Conservation (phyloP, 1,140 invertebrate species). For the Phortica variegata region DNA sequence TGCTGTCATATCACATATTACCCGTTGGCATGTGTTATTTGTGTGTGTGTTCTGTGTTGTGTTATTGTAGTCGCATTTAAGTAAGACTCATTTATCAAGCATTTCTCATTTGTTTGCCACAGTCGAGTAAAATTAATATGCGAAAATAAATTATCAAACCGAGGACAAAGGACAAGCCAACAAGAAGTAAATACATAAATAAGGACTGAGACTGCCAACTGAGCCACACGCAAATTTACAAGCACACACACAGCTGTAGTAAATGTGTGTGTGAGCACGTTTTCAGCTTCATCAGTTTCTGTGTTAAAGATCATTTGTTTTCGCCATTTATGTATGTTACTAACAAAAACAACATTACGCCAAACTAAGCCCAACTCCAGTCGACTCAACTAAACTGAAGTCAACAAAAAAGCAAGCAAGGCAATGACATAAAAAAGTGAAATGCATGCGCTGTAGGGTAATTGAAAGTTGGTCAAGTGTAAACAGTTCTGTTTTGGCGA, state of each 20-base stretch:
- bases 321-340: constrained; percentile 22
- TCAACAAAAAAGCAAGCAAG: constrained; percentile 16
- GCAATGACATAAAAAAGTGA: constrained; percentile 30
- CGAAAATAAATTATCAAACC: constrained; percentile 54
- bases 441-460: constrained; percentile 24
- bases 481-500: constrained; percentile 17
- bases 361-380: not conserved
- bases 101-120: constrained; percentile 37
- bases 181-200: not conserved
- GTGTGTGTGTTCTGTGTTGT: no score
- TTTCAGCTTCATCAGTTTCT: constrained; percentile 50
- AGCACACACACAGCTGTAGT: no score
- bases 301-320: constrained; percentile 37
- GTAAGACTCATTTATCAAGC: constrained; percentile 49
- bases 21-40: no score
- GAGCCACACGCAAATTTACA: no score
- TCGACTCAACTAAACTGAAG: constrained; percentile 23
- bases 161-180: constrained; percentile 10
- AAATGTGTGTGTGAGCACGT: constrained; percentile 15
- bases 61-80: constrained; percentile 29
- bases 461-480: constrained; percentile 52
- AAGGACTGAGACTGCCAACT: constrained; percentile 21
- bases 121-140: constrained; percentile 43
- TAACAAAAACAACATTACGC: not conserved
- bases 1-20: no score